Base-by-base conservation (phyloP, 1,140 invertebrate species). In the Eriocheir sinensis region DNA sequence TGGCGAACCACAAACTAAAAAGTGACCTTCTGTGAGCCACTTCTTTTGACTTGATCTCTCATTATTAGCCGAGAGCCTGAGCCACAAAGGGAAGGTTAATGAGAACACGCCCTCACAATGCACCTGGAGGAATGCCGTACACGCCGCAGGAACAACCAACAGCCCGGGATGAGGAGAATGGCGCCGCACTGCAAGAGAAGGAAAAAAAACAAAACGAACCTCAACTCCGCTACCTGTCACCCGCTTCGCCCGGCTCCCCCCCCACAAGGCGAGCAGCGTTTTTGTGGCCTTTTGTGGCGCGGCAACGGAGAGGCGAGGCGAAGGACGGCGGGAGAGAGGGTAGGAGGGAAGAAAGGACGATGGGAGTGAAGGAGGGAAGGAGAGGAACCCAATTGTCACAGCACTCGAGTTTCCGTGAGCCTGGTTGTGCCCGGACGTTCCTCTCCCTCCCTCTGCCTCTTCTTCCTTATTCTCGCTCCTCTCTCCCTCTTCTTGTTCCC, bases 31-130 rank as follows among this genome's bases (percentile, higher is more conserved):
- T n/a, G n/a, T 72, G 60, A 72, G 60, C 21, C 83, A 41, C 17
- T 86, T 6, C 83, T 86, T 34, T 83, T 83, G 36, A 21, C 81
- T 36, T 86, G 40, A 86, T 41, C 83, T 41, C 40, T 86, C 83
- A 86, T 86, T 34, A 86, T 41, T 86, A 40, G 83, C 60, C 21
- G 27, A 6, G 60, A n/a, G 60, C 27, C 60, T 72, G 60, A 72
- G 27, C 60, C 60, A 72, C 60, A 72, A 72, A 72, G 60, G 60
- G 60, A 72, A 72, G 60, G 17, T 21, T 72, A 72, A n/a, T 72
- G 27, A 72, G 60, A 72, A 72, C 60, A 72, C 17, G 60, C 21
- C 60, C 21, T 72, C 60, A 72, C 60, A 72, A 72, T 72, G 60
- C 60, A 72, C 60, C 60, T n/a, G 60, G 27, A 72, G 60, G 60